Conservation (phyloP, 2,113 vertebrate genomes). For the Microcebus murinus region DNA sequence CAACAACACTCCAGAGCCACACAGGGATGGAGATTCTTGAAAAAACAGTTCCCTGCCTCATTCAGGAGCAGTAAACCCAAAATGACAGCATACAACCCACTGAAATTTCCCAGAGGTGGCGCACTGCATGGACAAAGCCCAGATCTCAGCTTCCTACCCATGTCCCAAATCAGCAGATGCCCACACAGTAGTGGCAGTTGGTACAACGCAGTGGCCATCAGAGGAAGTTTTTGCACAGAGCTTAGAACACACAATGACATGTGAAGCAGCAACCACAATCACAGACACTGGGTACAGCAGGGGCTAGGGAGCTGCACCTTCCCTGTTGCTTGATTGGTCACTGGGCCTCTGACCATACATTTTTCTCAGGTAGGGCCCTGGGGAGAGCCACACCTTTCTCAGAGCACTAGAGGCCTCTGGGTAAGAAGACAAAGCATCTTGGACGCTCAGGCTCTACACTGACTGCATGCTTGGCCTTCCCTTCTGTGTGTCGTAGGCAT, state of each 20-base stretch:
- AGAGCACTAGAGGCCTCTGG: background rate
- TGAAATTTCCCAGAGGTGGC: background rate
- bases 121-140: background rate
- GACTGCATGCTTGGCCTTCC: background rate
- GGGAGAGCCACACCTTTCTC: background rate
- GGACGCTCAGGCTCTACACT: background rate
- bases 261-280: background rate
- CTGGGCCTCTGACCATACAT: background rate
- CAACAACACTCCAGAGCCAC: background rate
- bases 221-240: background rate
- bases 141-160: background rate
- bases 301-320: background rate
- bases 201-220: no score
- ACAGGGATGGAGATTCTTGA: no score
- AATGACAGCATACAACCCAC: no score
- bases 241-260: background rate
- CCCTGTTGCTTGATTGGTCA: background rate
- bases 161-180: background rate
- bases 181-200: no score
- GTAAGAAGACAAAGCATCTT: background rate
- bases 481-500: no score
- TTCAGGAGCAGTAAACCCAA: background rate
- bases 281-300: background rate
- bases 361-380: background rate
- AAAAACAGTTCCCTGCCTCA: background rate